Evolutionary conservation across 1,140 invertebrate genomes (phyloP), one percentile per base, ranked within the genome.

Genomic region (Wiebesia pumilae): DNA sequence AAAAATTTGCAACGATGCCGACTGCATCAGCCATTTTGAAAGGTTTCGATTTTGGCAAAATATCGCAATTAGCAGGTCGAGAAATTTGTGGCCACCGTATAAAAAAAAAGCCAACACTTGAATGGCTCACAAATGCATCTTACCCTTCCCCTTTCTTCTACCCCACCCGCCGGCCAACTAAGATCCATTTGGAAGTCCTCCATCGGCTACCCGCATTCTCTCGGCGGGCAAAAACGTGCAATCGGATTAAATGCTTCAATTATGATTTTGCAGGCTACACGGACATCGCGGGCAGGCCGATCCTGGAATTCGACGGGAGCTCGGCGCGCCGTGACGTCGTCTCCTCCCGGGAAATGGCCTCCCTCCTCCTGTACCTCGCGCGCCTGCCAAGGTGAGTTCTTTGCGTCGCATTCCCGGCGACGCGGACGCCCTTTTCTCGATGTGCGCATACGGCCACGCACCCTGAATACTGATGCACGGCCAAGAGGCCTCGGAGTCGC

Each of bases 311-410:
- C 88, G 91, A 91, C 83, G 91, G 91, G 83, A 88, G 91, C 30
- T 88, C 90, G 30, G 86, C 89, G 80, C 89, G 88, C 73, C 90
- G 90, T 75, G 90, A 93, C 65, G 87, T 89, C 35, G 88, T 93
- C 24, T 91, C 91, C n/a, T 91, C 91, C 71, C 90, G 90, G 85
- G 92, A 94, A 88, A 90, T 92, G 77, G 91, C 93, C 65, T 91
- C 91, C 78, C 92, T 93, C 90, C 89, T 94, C 30, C 91, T 93
- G 89, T 94, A 94, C 90, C 93, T 94, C 90, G 88, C 90, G 35
- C 91, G 93, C 88, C 90, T 94, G 77, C 91, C 91, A 89, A 93
- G 92, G 93, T 94, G 91, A 89, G 87, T 88, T 73, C 51, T n/a
- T 69, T 65, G n/a, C 33, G 27, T 35, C 69, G 81, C 67, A 82